Conservation (phyloP, 2,888 invertebrate species). For the Melangyna quadrimaculata region DNA sequence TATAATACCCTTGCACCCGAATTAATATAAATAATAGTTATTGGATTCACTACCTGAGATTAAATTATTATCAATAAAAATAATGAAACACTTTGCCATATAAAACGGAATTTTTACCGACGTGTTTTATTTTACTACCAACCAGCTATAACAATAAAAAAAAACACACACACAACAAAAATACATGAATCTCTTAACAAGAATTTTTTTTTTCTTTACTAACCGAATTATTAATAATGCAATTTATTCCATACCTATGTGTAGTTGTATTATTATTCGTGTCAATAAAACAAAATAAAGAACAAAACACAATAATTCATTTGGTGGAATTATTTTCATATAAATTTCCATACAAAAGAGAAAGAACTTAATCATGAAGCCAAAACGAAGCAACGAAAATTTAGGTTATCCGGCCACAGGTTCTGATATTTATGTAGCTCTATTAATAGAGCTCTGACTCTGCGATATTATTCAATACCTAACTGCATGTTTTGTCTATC, state of each 20-base stretch:
- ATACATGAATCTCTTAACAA: not conserved
- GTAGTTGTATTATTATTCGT: not conserved
- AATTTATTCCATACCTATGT: too few relatives aligned
- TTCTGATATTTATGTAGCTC: not conserved
- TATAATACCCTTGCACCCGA: not conserved
- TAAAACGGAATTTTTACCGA: not conserved
- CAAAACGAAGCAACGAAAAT: not conserved
- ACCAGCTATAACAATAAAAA: not conserved
- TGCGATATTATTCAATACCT: not conserved
- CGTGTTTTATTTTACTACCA: not conserved
- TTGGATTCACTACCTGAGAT: not conserved
- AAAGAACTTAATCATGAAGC: slow-evolving; percentile 19
- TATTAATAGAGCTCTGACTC: not conserved
- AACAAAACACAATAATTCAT: not conserved
- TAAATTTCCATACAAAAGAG: slow-evolving; percentile 16
- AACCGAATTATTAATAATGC: slow-evolving; percentile 25
- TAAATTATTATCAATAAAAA: slow-evolving; percentile 20
- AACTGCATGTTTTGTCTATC: not conserved
- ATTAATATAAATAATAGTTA: not conserved
- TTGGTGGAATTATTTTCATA: not conserved
- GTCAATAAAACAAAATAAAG: slow-evolving; percentile 2
- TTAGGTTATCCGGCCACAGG: not conserved
- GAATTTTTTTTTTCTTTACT: not conserved
- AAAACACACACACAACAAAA: not conserved
- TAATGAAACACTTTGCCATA: slow-evolving; percentile 22